Percentiles rank a stretch among this genome's conserved stretches.
phyloP scores from a whole-genome alignment of 1,140 invertebrate species.

The Ceratina calcarata region DNA sequence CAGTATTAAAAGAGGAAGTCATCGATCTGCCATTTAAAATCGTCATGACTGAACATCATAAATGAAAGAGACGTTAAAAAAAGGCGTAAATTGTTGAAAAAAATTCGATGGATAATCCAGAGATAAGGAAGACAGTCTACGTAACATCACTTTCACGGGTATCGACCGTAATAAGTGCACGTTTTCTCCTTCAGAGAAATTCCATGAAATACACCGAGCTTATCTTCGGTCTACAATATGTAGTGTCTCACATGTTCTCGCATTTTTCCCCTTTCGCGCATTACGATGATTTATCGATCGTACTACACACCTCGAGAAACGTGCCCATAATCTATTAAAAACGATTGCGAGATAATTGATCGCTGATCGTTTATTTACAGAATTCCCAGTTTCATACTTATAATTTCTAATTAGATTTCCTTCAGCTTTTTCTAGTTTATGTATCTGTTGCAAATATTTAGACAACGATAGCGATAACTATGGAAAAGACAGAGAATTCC shows the following conservation, averaged over 20 bases:
- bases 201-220: conserved; percentile 17
- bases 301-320: background rate
- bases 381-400: background rate
- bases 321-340: background rate
- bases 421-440: background rate
- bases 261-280: background rate
- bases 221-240: conserved; percentile 8
- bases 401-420: background rate
- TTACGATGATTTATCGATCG: background rate
- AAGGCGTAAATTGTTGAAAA: background rate
- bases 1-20: too few species aligned
- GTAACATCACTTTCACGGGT: conserved; percentile 50
- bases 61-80: background rate
- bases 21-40: too few species aligned
- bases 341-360: background rate
- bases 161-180: conserved; percentile 20
- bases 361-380: background rate
- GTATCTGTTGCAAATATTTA: background rate
- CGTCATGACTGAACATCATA: too few species aligned
- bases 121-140: conserved; percentile 29
- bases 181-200: conserved; percentile 32
- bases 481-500: background rate
- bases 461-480: background rate
- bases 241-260: background rate
- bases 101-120: conserved; percentile 22